Evolutionary conservation across 2,797 vertebrate species (phyloP).

Genomic region (Sphenodon punctatus): DNA sequence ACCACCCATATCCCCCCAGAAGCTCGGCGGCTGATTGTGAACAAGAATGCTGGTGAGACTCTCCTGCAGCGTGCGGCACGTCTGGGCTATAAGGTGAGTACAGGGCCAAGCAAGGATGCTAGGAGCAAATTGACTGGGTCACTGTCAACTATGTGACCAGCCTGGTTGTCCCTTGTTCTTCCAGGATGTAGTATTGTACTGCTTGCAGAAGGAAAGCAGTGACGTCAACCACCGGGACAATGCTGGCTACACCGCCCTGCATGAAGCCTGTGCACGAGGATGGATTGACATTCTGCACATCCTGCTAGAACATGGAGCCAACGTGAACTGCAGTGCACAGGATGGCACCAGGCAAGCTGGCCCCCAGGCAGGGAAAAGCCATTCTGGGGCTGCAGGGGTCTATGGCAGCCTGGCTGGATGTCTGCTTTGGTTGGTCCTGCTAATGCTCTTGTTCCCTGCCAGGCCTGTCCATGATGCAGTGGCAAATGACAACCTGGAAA

Average conservation of each 20-base stretch:
- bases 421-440: not conserved
- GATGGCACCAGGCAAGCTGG: constrained; percentile 91
- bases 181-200: constrained; percentile 96
- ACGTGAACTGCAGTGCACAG: constrained; percentile 97
- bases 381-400: not conserved
- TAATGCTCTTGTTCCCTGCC: constrained; percentile 18
- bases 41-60: constrained; percentile 97
- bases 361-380: no score
- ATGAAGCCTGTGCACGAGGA: constrained; percentile 93
- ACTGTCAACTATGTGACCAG: not conserved
- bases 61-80: constrained; percentile 93
- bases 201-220: constrained; percentile 92
- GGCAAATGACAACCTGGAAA: constrained; percentile 94
- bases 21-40: constrained; percentile 94
- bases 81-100: constrained; percentile 91
- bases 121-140: not conserved
- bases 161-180: not conserved
- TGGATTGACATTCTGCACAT: constrained; percentile 95
- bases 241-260: constrained; percentile 95
- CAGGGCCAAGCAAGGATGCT: not conserved
- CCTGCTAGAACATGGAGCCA: constrained; percentile 91
- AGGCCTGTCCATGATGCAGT: constrained; percentile 97
- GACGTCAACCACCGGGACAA: constrained; percentile 97
- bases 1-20: constrained; percentile 87
- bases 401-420: not conserved